These are phyloP conservation scores for Psittacus erithacus DNA, from an alignment of 2,113 vertebrate genomes.

Conservation along the genomic window DNA sequence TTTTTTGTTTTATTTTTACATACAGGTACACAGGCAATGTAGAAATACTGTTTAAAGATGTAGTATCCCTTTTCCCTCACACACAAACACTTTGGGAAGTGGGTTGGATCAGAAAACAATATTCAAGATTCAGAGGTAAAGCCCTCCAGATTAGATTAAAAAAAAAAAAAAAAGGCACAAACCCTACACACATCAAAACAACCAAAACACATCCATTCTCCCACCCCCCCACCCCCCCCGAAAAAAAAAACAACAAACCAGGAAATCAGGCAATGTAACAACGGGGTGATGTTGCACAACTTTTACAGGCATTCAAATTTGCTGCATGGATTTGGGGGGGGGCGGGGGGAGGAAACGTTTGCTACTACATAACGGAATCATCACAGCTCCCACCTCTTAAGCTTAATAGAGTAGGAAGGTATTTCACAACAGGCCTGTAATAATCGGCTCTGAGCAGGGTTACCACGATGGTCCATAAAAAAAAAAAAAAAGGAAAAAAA, in stretches of 20 bases:
- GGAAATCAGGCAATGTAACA: neutral
- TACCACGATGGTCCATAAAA: neutral
- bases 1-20: constrained; percentile 81
- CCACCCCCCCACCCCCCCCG: no score
- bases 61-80: constrained; percentile 73
- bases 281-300: neutral
- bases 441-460: constrained; percentile 41
- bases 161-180: neutral
- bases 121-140: neutral
- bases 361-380: constrained; percentile 50
- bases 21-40: constrained; percentile 87
- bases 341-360: neutral
- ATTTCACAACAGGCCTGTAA: neutral
- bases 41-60: constrained; percentile 82
- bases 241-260: neutral
- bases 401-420: constrained; percentile 17
- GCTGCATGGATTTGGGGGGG: neutral
- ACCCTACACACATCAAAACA: neutral
- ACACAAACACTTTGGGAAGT: constrained; percentile 28
- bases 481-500: neutral
- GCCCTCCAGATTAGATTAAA: neutral
- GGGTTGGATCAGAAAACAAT: constrained; percentile 48
- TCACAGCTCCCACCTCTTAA: constrained; percentile 54
- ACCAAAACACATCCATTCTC: no score
- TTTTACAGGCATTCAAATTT: neutral